Evolutionary conservation across 2,797 vertebrate species (phyloP), one percentile per base, ranked within the genome.

Genomic region (Pangasius mekongensis): DNA sequence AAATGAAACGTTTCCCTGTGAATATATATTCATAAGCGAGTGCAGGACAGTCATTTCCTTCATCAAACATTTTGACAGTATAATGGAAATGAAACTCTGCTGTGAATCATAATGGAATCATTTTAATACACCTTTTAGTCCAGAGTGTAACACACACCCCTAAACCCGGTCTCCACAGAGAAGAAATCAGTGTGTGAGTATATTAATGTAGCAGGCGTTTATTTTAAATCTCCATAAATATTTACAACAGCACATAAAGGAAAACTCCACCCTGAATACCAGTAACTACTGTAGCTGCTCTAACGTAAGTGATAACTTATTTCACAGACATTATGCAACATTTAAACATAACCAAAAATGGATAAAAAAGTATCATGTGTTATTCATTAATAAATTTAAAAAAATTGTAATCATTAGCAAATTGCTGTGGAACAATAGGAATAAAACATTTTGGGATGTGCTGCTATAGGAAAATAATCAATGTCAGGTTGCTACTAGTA

Each of bases 61-160:
- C 90, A 89, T 93, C 91, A 88, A 89, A 91, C 81, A 91, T 84
- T 93, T 87, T 92, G 93, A 94, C 92, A 91, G 82, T 54, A 86
- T 91, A 90, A 93, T 95, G 91, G 91, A 92, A 93, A 94, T 89
- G 91, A 93, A 94, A 94, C 86, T 88, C 81, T 27, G 9, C 87
- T 88, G 92, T 91, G 90, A 91, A 87, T 91, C 86, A 89, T 87
- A 93, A 90, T 89, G 30, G 56, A 87, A 88, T 82, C 67, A 22
- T 14, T 71, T 54, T 24, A 66, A 84, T 84, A 36, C 20, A 20
- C 54, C 52, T 60, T 81, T 81, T 81, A 60, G 33, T 22, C 54
- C 0, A 7, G 33, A 24, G 30, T 81, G 24, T 27, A 11, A 81
- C 54, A 58, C 54, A 60, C 30, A 24, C 18, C 74, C 7, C 30